Percentiles rank a stretch among this genome's conserved stretches.
Evolutionary conservation across 2,113 vertebrate species (phyloP).

Genomic region (Rafetus swinhoei): DNA sequence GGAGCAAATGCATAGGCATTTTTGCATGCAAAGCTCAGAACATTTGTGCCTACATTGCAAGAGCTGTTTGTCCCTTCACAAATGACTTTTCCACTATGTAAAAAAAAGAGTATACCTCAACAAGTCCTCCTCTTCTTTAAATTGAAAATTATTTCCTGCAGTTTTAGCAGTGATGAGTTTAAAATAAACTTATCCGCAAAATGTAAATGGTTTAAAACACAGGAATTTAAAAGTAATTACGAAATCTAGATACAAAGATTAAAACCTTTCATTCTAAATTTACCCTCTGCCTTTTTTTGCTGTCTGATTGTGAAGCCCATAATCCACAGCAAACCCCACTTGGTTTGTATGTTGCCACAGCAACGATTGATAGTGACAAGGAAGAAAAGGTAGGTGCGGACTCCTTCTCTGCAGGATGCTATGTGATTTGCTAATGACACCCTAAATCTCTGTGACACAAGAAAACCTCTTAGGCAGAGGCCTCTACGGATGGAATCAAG

Average conservation of each 20-base stretch:
- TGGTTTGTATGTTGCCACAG: neutral
- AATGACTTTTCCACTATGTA: neutral
- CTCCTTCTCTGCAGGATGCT: neutral
- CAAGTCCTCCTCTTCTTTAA: neutral
- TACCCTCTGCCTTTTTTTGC: neutral
- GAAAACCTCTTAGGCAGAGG: fast-evolving
- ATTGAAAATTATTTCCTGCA: neutral
- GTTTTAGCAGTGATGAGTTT: constrained; percentile 62
- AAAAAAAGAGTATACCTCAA: neutral
- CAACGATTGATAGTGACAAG: neutral
- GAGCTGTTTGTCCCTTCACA: neutral
- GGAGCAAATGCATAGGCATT: neutral
- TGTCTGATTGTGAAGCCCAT: neutral
- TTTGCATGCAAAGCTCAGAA: neutral
- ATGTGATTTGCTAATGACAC: neutral
- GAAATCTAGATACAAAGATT: neutral
- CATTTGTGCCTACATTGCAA: neutral
- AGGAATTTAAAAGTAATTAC: neutral
- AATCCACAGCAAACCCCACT: neutral
- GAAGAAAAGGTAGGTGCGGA: neutral
- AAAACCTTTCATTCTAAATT: constrained; percentile 7
- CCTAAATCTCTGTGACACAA: neutral
- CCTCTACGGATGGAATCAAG: fast-evolving
- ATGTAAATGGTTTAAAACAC: neutral
- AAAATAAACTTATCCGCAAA: neutral